A percentile compares a stretch with the other conserved stretches of the same genome.
phyloP scores from a whole-genome alignment of 2,888 invertebrate genomes.

The Orchesella flavescens region DNA sequence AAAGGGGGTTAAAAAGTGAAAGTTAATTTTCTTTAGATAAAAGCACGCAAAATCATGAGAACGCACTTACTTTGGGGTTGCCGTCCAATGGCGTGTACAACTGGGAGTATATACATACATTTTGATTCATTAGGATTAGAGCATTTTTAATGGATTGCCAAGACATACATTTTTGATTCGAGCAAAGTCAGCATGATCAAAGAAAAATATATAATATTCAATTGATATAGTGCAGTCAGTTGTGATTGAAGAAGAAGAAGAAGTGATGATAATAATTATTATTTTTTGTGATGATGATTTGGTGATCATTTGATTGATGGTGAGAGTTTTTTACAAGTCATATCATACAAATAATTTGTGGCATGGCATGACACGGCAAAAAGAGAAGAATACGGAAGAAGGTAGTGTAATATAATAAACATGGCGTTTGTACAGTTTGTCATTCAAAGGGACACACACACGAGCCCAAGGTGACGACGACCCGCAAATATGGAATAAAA shows the following conservation, averaged over 20 bases:
- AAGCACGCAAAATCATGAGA: slow-evolving; percentile 64
- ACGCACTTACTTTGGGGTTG: slow-evolving; percentile 71
- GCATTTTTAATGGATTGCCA: neutral
- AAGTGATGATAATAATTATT: slow-evolving; percentile 6
- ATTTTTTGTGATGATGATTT: neutral
- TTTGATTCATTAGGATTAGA: slow-evolving; percentile 3
- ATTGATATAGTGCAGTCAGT: slow-evolving; percentile 18
- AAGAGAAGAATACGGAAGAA: slow-evolving; percentile 1
- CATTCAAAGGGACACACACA: slow-evolving; percentile 62
- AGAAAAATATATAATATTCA: neutral
- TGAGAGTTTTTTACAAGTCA: neutral
- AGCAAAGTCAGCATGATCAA: slow-evolving; percentile 2
- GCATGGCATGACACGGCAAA: neutral
- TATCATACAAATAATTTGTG: neutral
- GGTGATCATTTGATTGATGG: slow-evolving; percentile 4
- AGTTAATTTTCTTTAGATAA: slow-evolving; percentile 42
- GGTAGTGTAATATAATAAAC: neutral
- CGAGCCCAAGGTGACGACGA: slow-evolving; percentile 64
- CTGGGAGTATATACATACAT: slow-evolving; percentile 50
- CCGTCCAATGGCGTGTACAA: slow-evolving; percentile 72
- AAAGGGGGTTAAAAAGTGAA: neutral
- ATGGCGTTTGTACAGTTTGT: slow-evolving; percentile 29
- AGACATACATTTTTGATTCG: neutral
- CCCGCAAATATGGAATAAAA: slow-evolving; percentile 66
- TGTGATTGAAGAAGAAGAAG: slow-evolving; percentile 3